Percentiles rank a stretch among this genome's conserved stretches.
Conservation (phyloP, 2,888 invertebrate species). For the Cephus sareptanus region DNA sequence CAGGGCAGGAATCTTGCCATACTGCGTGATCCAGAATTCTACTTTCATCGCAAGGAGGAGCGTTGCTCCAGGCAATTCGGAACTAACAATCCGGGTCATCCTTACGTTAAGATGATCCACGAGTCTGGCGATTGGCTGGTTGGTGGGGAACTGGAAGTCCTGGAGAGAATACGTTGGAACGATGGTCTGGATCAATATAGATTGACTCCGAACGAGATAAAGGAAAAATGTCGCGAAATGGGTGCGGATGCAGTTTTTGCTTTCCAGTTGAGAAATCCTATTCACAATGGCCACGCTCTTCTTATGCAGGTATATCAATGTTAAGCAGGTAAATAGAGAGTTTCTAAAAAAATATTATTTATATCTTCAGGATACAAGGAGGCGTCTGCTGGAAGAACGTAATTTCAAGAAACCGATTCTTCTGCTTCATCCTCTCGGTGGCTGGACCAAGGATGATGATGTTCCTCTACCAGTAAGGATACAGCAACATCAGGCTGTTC, state of each 20-base stretch:
- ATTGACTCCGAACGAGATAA: slow-evolving; percentile 90
- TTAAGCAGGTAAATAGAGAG: not conserved
- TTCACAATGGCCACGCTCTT: slow-evolving; percentile 97
- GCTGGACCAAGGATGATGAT: slow-evolving; percentile 98
- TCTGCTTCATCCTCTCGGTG: slow-evolving; percentile 93
- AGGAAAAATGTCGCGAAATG: slow-evolving; percentile 80
- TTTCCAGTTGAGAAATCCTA: slow-evolving; percentile 94
- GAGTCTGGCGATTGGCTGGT: slow-evolving; percentile 94
- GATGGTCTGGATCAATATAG: slow-evolving; percentile 95
- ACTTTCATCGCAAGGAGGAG: slow-evolving; percentile 92
- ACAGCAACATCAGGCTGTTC: slow-evolving; percentile 89
- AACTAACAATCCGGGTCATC: slow-evolving; percentile 84
- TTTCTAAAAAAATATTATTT: not conserved
- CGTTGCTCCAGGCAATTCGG: slow-evolving; percentile 93
- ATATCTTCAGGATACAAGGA: slow-evolving; percentile 75
- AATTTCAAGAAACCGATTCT: slow-evolving; percentile 94
- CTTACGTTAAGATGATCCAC: slow-evolving; percentile 90
- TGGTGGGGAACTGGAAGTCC: slow-evolving; percentile 91
- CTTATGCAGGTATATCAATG: slow-evolving; percentile 79
- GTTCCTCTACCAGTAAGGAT: slow-evolving; percentile 91
- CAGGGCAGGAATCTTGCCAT: slow-evolving; percentile 77
- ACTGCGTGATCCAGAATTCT: slow-evolving; percentile 89
- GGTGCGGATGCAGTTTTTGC: slow-evolving; percentile 96
- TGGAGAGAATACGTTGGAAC: slow-evolving; percentile 88
- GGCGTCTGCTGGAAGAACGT: slow-evolving; percentile 76